These are phyloP conservation scores for Hepsetus odoe DNA, from an alignment of 2,113 vertebrate species.

Conservation along the genomic window DNA sequence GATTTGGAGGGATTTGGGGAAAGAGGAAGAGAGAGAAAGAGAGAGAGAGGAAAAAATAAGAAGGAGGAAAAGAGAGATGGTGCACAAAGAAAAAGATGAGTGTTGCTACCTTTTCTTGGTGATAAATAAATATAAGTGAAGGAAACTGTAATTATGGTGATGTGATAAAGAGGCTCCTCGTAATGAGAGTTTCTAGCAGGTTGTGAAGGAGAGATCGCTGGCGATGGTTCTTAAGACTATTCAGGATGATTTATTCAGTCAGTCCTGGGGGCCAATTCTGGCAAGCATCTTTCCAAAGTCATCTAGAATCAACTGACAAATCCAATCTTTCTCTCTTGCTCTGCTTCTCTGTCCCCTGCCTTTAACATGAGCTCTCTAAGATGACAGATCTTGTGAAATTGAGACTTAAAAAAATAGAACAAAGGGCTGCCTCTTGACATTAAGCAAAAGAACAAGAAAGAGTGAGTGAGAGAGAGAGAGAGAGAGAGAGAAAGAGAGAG, in stretches of 20 bases:
- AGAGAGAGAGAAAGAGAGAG: background rate
- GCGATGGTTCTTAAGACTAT: conserved; percentile 1
- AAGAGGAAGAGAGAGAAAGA: background rate
- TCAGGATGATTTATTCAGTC: conserved; percentile 28
- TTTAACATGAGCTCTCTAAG: conserved; percentile 38
- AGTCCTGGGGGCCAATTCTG: conserved; percentile 17
- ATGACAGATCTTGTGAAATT: conserved; percentile 45
- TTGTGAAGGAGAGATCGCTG: conserved; percentile 28
- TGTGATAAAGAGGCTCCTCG: conserved; percentile 47
- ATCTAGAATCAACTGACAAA: conserved; percentile 40
- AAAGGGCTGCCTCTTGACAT: conserved; percentile 60
- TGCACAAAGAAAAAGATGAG: too few species aligned
- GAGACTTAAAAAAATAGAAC: conserved; percentile 44
- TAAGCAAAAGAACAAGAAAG: conserved; percentile 55
- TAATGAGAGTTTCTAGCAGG: conserved; percentile 48
- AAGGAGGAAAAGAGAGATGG: background rate
- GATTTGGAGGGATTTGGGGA: background rate
- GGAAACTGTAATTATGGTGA: conserved; percentile 66
- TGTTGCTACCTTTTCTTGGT: too few species aligned
- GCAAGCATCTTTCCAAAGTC: conserved; percentile 13
- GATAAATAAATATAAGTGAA: background rate
- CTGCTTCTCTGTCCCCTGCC: background rate
- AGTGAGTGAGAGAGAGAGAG: background rate
- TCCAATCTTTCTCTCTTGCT: conserved; percentile 34
- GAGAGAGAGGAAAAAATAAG: background rate